These are phyloP conservation scores for Drosophila athabasca DNA, from an alignment of 1,140 invertebrate species.

Conservation along the genomic window DNA sequence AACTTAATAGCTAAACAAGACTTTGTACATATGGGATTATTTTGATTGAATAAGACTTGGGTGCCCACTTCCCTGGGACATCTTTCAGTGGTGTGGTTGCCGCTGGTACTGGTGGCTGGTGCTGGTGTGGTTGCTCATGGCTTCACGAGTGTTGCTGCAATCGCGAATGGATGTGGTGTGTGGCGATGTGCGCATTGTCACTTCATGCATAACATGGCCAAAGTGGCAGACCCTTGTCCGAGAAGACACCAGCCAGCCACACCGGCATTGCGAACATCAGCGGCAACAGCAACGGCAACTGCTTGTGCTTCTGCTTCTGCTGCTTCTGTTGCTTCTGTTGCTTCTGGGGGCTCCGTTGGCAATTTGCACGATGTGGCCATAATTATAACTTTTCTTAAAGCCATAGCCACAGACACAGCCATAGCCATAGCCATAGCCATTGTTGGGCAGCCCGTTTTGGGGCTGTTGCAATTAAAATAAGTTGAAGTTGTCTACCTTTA, in stretches of 20 bases:
- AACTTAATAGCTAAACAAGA: no score
- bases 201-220: conserved; percentile 63
- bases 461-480: conserved; percentile 79
- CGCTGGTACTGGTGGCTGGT: background rate
- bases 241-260: background rate
- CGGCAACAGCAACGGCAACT: no score
- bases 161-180: conserved; percentile 18
- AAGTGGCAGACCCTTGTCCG: conserved; percentile 41
- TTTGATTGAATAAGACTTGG: no score
- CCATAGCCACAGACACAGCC: background rate
- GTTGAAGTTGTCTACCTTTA: conserved; percentile 81
- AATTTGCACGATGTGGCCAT: conserved; percentile 46
- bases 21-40: no score
- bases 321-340: no score
- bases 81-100: background rate
- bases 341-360: background rate
- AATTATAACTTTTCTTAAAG: conserved; percentile 73
- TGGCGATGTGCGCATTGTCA: conserved; percentile 59
- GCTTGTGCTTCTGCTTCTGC: no score
- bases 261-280: conserved; percentile 1
- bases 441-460: conserved; percentile 47
- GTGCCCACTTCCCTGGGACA: no score
- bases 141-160: background rate
- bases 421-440: conserved; percentile 18
- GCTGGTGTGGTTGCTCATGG: no score